Evolutionary conservation across 1,140 invertebrate species (phyloP).

Genomic region (Ditylenchus dipsaci): DNA sequence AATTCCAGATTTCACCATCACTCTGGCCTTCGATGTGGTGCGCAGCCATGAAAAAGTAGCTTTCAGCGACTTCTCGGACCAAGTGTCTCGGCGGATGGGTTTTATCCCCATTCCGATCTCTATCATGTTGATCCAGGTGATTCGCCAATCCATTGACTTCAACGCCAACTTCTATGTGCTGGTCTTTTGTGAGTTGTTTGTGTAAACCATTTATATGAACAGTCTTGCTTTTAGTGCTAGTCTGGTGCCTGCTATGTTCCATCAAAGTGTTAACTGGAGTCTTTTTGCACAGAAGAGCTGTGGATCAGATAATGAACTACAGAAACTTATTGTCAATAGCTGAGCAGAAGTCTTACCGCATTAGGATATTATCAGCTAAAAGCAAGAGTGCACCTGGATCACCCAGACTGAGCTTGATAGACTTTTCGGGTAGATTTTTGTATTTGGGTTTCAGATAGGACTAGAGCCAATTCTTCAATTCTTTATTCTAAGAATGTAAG

Average conservation of each 20-base stretch:
- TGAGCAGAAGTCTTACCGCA: constrained; percentile 17
- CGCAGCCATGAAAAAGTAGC: constrained; percentile 65
- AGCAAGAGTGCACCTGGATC: constrained; percentile 35
- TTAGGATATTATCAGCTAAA: constrained; percentile 18
- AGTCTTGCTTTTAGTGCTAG: constrained; percentile 24
- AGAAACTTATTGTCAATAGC: constrained; percentile 61
- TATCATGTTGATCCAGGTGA: constrained; percentile 81
- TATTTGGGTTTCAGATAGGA: neutral
- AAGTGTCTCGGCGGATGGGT: constrained; percentile 80
- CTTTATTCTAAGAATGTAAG: constrained; percentile 1
- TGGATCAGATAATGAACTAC: constrained; percentile 75
- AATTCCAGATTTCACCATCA: constrained; percentile 53
- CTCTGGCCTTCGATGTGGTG: constrained; percentile 53
- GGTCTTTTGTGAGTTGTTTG: constrained; percentile 70
- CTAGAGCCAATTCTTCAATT: no score
- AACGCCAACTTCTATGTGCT: constrained; percentile 66
- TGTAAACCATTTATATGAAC: neutral
- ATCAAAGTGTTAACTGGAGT: constrained; percentile 79
- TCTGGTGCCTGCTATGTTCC: constrained; percentile 65
- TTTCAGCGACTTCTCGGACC: constrained; percentile 89
- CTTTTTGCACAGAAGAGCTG: constrained; percentile 79
- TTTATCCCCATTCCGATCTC: constrained; percentile 92
- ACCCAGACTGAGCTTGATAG: constrained; percentile 30
- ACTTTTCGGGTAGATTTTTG: constrained; percentile 29
- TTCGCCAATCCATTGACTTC: constrained; percentile 68